Conservation (phyloP, 2,797 vertebrate genomes). For the Oryzias sinensis region DNA sequence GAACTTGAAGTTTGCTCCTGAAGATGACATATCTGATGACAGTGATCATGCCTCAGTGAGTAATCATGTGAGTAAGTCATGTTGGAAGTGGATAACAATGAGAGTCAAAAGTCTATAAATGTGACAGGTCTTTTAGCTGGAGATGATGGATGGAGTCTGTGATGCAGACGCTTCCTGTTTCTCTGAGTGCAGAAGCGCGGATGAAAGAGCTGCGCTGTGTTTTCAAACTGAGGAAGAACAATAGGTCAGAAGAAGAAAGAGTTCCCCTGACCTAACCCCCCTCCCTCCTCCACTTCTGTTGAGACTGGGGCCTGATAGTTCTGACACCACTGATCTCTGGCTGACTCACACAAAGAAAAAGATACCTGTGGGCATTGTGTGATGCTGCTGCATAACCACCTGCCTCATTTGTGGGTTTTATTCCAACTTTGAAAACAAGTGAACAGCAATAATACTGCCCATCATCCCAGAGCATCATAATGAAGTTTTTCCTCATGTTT, state of each 20-base stretch:
- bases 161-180: constrained; percentile 77
- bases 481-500: not conserved
- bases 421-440: constrained; percentile 8
- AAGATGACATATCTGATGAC: constrained; percentile 20
- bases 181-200: constrained; percentile 64
- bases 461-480: constrained; percentile 5
- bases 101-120: constrained; percentile 69
- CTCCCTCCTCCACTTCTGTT: constrained; percentile 43
- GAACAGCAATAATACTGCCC: not conserved
- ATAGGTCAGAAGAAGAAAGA: constrained; percentile 79
- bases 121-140: constrained; percentile 70
- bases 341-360: constrained; percentile 64
- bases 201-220: constrained; percentile 70
- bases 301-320: constrained; percentile 62
- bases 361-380: constrained; percentile 57
- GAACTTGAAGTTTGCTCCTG: no score
- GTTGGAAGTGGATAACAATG: constrained; percentile 66
- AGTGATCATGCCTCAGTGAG: constrained; percentile 31
- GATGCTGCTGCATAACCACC: constrained; percentile 42
- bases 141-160: constrained; percentile 77
- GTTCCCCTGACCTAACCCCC: constrained; percentile 66
- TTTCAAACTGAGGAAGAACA: constrained; percentile 78
- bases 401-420: constrained; percentile 31
- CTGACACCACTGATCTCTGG: constrained; percentile 74
- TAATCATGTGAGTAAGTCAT: constrained; percentile 49